Base-by-base conservation (phyloP, 2,888 invertebrate genomes). In the Nasonovia ribisnigri region DNA sequence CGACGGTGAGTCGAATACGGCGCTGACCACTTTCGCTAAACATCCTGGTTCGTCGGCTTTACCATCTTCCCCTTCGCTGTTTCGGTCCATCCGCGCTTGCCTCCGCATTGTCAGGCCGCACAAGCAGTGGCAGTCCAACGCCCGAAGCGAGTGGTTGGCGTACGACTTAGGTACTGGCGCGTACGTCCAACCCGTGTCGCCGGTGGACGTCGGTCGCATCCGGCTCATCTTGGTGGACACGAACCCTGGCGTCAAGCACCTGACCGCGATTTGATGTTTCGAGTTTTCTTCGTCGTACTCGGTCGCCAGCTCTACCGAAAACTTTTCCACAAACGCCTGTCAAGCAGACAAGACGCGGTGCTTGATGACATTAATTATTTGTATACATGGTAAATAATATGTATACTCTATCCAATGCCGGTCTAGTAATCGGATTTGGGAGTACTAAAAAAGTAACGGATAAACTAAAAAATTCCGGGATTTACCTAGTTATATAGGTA, bases 201-300 rank as follows among this genome's bases (percentile, higher is more conserved):
- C n/a, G 26, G 36, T 16, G 67, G n/a, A 6, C 36, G 67, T 36
- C 4, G 57, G 11, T 10, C 97, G 96, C 94, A 98, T 97, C 95
- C 98, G 98, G 24, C 98, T 97, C 98, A 98, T 98, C 95, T 99
- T 99, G 0, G 99, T 98, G 51, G 98, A 98, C 0, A 99, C 99
- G 95, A 98, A 98, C 4, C 98, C 98, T 0, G 99, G 99, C 94
- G 97, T 96, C 0, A 99, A 96, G 95, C 98, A 97, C 96, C 99
- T 98, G 16, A 98, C 96, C 10, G 97, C 96, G 46, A 98, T 97
- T 1, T 98, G 97, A 97, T 36, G 96, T 96, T 95, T 3, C 13
- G 13, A 5, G 4, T 48, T 26, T 96, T 86, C 97, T 97, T 16
- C 20, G 42, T 96, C 96, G 95, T 98, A 98, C 95, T 98, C 98